phyloP scores from a whole-genome alignment of 2,888 invertebrate species.

The Philereme vetulata region DNA sequence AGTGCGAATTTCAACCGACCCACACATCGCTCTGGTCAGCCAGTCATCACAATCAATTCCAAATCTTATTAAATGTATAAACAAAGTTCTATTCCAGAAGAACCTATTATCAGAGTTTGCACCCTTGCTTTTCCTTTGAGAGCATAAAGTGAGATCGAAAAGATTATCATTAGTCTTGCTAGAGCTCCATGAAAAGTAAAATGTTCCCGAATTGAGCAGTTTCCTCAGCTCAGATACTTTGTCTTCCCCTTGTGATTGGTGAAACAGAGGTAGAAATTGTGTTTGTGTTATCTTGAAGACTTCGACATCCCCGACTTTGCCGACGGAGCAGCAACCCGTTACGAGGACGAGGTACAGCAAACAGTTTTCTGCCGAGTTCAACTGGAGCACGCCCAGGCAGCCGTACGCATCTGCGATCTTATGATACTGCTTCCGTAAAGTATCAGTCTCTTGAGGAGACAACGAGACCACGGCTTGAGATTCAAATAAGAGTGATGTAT shows the following conservation, averaged over 20 bases:
- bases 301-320: conserved; percentile 97
- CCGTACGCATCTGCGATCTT: conserved; percentile 98
- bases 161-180: conserved; percentile 76
- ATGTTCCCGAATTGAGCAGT: conserved; percentile 98
- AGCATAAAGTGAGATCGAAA: conserved; percentile 97
- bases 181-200: conserved; percentile 96
- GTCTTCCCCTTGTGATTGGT: conserved; percentile 85
- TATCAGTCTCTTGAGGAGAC: conserved; percentile 94
- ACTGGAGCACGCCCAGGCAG: conserved; percentile 95
- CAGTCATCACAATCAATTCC: conserved; percentile 95
- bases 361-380: conserved; percentile 92
- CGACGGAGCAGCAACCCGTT: conserved; percentile 97
- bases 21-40: conserved; percentile 98
- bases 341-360: conserved; percentile 95
- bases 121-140: conserved; percentile 93
- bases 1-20: conserved; percentile 98
- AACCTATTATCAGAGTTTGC: conserved; percentile 96
- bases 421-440: conserved; percentile 93
- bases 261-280: conserved; percentile 93
- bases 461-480: conserved; percentile 95
- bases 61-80: conserved; percentile 95
- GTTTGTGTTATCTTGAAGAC: conserved; percentile 97
- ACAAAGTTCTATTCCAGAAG: conserved; percentile 99
- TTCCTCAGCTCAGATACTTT: conserved; percentile 89
- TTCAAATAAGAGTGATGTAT: conserved; percentile 94